A percentile compares a stretch with the other conserved stretches of the same genome.
Conservation (phyloP, 2,797 vertebrate species). For the Sternarchorhynchus goeldii region DNA sequence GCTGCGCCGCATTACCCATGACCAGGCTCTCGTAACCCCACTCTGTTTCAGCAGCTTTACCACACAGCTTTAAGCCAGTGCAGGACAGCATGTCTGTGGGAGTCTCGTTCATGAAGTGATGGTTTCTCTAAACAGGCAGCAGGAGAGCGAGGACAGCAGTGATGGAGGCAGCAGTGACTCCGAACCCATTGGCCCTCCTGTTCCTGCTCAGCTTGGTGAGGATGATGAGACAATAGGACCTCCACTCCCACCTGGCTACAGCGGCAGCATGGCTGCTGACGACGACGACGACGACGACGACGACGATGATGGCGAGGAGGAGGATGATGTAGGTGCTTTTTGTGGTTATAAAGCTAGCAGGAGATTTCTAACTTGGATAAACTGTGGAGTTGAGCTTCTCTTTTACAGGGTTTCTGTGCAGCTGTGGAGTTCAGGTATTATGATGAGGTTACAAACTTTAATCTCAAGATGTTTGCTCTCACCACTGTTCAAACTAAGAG, state of each 20-base stretch:
- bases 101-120: not conserved
- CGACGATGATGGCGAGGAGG: slow-evolving; percentile 67
- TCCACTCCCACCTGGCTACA: slow-evolving; percentile 79
- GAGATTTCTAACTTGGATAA: too few species aligned
- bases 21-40: too few species aligned
- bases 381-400: too few species aligned
- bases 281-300: slow-evolving; percentile 74
- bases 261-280: slow-evolving; percentile 68
- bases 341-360: not conserved
- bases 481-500: too few species aligned
- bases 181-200: slow-evolving; percentile 75
- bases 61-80: too few species aligned
- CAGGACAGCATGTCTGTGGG: not conserved
- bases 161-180: slow-evolving; percentile 70
- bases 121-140: slow-evolving; percentile 51
- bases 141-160: slow-evolving; percentile 66
- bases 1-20: too few species aligned
- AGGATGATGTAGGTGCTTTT: slow-evolving; percentile 74
- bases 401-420: too few species aligned
- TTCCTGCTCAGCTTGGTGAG: slow-evolving; percentile 54
- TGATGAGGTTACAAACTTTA: too few species aligned
- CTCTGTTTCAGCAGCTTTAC: too few species aligned
- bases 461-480: too few species aligned
- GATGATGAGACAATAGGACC: slow-evolving; percentile 76
- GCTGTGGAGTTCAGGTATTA: too few species aligned